phyloP scores from a whole-genome alignment of 2,888 invertebrate genomes.

The Melanchra persicariae region DNA sequence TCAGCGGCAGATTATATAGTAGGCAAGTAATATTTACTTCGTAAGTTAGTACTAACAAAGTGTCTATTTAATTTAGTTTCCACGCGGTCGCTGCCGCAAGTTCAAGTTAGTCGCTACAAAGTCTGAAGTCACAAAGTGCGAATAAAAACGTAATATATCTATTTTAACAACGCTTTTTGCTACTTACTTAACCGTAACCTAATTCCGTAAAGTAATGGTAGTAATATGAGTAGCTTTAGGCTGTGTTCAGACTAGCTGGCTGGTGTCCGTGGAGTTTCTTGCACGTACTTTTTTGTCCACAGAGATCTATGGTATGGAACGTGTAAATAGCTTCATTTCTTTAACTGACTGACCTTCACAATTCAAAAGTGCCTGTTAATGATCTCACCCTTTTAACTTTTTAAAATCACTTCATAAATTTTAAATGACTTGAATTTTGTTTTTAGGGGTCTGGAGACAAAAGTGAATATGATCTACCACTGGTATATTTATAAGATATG shows the following conservation, averaged over 20 bases:
- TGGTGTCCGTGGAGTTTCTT: too few relatives aligned
- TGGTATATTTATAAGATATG: too few relatives aligned
- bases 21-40: not conserved
- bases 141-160: slow-evolving; percentile 36
- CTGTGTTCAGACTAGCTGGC: not conserved
- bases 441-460: too few relatives aligned
- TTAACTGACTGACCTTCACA: too few relatives aligned
- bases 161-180: slow-evolving; percentile 29
- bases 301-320: too few relatives aligned
- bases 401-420: too few relatives aligned
- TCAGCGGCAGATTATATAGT: not conserved
- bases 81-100: not conserved
- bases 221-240: slow-evolving; percentile 32
- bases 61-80: slow-evolving; percentile 6
- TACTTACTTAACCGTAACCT: slow-evolving; percentile 40
- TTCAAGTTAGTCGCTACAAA: slow-evolving; percentile 5
- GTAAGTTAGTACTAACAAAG: not conserved
- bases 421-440: too few relatives aligned
- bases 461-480: too few relatives aligned
- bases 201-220: slow-evolving; percentile 39
- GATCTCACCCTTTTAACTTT: too few relatives aligned
- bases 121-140: slow-evolving; percentile 29
- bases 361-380: too few relatives aligned
- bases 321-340: too few relatives aligned
- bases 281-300: too few relatives aligned